Conservation (phyloP, 92 coral and sea anemone genomes). For the Palythoa heliodiscus region DNA sequence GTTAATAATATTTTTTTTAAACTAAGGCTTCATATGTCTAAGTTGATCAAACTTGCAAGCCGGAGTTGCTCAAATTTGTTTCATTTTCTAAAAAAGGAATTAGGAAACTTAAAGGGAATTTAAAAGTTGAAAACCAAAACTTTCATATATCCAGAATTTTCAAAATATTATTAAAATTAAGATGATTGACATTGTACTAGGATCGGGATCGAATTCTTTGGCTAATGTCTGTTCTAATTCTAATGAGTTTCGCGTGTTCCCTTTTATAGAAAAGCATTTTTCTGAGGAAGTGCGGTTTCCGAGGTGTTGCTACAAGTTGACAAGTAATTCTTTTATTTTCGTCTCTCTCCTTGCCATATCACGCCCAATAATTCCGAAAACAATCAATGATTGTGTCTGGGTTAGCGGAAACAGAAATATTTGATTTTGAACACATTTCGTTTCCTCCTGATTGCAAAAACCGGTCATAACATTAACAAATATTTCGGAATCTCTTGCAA, state of each 20-base stretch:
- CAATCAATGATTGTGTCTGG: not conserved
- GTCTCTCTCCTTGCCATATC: not conserved
- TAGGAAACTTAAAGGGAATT: too few relatives aligned
- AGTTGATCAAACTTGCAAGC: too few relatives aligned
- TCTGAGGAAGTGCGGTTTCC: not conserved
- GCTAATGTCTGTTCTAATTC: not conserved
- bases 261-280: slow-evolving; percentile 2
- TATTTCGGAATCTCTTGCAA: not conserved
- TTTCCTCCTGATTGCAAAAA: not conserved
- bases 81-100: too few relatives aligned
- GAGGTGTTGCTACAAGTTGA: not conserved
- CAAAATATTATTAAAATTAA: too few relatives aligned
- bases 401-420: not conserved
- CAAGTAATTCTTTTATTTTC: not conserved
- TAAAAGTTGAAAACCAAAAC: not conserved
- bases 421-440: not conserved
- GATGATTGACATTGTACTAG: too few relatives aligned
- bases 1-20: too few relatives aligned
- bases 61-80: too few relatives aligned
- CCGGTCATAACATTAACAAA: not conserved
- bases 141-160: too few relatives aligned
- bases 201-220: not conserved
- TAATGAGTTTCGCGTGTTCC: not conserved
- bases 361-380: not conserved
- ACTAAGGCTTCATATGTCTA: too few relatives aligned